Percentiles rank a stretch among this genome's conserved stretches.
phyloP scores from a whole-genome alignment of 2,113 vertebrate species.

The Dromiciops gliroides region DNA sequence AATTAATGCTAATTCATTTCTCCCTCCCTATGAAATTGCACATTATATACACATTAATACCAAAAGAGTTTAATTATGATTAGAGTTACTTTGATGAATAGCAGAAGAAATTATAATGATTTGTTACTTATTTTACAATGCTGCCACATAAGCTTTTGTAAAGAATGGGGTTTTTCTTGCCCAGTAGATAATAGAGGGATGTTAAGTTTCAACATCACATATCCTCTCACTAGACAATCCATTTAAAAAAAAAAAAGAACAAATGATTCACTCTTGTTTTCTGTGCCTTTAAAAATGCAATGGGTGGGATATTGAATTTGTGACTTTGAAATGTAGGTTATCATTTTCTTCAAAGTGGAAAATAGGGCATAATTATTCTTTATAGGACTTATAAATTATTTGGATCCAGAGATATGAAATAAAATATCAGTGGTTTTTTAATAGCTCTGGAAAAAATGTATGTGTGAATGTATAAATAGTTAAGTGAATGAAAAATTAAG shows the following conservation, averaged over 20 bases:
- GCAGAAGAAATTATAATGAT: slow-evolving; percentile 50
- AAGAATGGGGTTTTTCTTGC: slow-evolving; percentile 43
- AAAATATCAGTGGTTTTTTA: background rate
- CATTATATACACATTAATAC: slow-evolving; percentile 42
- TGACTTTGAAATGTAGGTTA: slow-evolving; percentile 52
- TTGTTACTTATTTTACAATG: slow-evolving; percentile 53
- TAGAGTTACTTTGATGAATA: slow-evolving; percentile 61
- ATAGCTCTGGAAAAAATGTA: background rate
- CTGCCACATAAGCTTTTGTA: slow-evolving; percentile 21
- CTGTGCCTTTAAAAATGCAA: slow-evolving; percentile 9
- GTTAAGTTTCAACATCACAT: slow-evolving; percentile 2
- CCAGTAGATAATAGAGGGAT: slow-evolving; percentile 22
- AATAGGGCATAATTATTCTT: slow-evolving; percentile 29
- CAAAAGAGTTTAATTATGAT: background rate
- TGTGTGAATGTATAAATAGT: background rate
- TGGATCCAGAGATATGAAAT: slow-evolving; percentile 17
- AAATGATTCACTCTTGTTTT: slow-evolving; percentile 2
- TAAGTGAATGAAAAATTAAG: background rate
- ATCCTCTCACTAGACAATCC: background rate
- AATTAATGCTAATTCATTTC: slow-evolving; percentile 59
- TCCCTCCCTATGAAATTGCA: slow-evolving; percentile 62
- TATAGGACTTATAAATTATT: background rate
- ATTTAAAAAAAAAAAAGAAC: slow-evolving; percentile 38
- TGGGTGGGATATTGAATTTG: slow-evolving; percentile 17
- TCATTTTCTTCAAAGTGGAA: slow-evolving; percentile 60